Evolutionary conservation across 2,888 invertebrate species (phyloP).

Genomic region (Monoplex corrugatus): DNA sequence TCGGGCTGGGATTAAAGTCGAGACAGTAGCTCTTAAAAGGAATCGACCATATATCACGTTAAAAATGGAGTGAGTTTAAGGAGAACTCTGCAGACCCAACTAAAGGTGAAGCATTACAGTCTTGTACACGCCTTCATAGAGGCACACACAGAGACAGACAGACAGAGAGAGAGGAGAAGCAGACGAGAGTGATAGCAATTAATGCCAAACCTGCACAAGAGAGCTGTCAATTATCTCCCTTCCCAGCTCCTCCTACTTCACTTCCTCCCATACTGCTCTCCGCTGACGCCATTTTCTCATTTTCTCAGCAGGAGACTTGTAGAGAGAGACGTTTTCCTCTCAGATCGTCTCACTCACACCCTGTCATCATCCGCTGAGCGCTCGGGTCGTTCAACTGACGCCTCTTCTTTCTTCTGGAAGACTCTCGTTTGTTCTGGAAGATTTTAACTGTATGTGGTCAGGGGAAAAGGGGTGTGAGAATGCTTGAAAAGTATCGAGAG

Average conservation of each 20-base stretch:
- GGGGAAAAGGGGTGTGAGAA: neutral
- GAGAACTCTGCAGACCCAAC: no score
- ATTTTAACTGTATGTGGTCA: slow-evolving; percentile 24
- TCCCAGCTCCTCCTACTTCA: neutral
- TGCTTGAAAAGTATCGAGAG: slow-evolving; percentile 7
- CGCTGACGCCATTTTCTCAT: slow-evolving; percentile 24
- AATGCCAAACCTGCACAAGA: slow-evolving; percentile 25
- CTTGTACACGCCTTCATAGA: no score
- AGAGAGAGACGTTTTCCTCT: neutral
- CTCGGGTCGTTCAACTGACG: neutral
- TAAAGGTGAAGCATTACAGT: no score
- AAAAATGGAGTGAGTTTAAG: no score
- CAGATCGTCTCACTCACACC: slow-evolving; percentile 19
- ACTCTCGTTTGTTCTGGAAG: neutral
- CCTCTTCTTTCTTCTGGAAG: neutral
- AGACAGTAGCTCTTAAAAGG: no score
- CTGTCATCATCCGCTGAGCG: slow-evolving; percentile 9
- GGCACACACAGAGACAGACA: neutral
- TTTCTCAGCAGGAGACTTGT: slow-evolving; percentile 1
- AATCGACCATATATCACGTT: no score
- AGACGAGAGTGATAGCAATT: slow-evolving; percentile 21
- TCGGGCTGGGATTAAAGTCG: no score
- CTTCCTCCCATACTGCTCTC: slow-evolving; percentile 27
- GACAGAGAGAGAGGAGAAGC: neutral
- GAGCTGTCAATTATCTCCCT: slow-evolving; percentile 38